phyloP scores from a whole-genome alignment of 2,113 vertebrate genomes.

The Elachura formosa region DNA sequence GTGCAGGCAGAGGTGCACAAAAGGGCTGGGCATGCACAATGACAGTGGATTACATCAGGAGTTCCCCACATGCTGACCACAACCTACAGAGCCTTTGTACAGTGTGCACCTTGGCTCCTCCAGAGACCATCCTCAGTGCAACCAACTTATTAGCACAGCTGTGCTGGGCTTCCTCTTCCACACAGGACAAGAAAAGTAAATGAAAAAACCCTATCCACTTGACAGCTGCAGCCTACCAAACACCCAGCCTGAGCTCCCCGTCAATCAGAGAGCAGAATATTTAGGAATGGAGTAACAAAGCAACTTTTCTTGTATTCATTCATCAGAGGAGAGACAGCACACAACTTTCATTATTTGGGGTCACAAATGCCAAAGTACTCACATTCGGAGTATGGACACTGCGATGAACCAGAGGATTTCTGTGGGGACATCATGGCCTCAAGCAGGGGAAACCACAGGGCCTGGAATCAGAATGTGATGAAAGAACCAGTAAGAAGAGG shows the following conservation, averaged over 20 bases:
- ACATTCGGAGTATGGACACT: conserved; percentile 78
- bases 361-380: not conserved
- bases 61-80: not conserved
- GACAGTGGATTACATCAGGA: not conserved
- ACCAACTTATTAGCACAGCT: not conserved
- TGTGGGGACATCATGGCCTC: conserved; percentile 95
- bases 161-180: not conserved
- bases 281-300: not conserved
- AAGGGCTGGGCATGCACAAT: not conserved
- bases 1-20: not conserved
- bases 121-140: not conserved
- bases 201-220: not conserved
- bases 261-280: not conserved
- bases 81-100: not conserved
- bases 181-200: not conserved
- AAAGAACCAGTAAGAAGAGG: not conserved
- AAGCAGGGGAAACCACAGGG: conserved; percentile 91
- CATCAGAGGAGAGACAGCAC: not conserved
- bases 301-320: not conserved
- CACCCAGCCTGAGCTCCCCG: not conserved
- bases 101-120: not conserved
- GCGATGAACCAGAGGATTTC: conserved; percentile 75
- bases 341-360: not conserved
- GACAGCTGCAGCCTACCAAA: not conserved
- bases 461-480: conserved; percentile 60